These are phyloP conservation scores for Anguilla rostrata DNA, from an alignment of 2,113 vertebrate species.

Conservation along the genomic window DNA sequence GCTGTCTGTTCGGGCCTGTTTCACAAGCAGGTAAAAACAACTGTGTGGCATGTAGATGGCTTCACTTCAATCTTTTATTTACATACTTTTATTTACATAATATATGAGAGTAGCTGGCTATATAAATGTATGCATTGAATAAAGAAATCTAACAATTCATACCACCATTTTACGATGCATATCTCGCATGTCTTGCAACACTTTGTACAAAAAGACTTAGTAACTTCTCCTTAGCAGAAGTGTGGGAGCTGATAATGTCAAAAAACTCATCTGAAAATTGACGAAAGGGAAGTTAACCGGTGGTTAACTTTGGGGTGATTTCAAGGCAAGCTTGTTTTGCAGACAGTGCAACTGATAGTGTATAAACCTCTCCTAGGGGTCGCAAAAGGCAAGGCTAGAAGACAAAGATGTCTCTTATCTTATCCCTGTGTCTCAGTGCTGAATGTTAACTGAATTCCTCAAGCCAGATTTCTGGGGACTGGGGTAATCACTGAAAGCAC, in stretches of 20 bases:
- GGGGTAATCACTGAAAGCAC: conserved; percentile 20
- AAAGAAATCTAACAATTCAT: too few relatives aligned
- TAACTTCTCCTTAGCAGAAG: not conserved
- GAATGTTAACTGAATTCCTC: conserved; percentile 21
- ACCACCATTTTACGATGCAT: not conserved
- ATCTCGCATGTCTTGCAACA: not conserved
- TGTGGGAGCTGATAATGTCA: not conserved
- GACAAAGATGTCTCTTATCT: conserved; percentile 19
- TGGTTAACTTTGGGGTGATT: conserved; percentile 5
- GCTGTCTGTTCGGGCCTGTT: not conserved
- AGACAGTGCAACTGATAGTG: not conserved
- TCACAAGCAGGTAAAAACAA: not conserved
- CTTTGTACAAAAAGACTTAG: not conserved
- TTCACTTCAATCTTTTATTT: too few relatives aligned
- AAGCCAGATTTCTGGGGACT: not conserved
- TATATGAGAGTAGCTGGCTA: too few relatives aligned
- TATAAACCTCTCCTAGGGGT: conserved; percentile 23
- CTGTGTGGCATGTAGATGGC: not conserved
- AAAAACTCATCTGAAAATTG: not conserved
- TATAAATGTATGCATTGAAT: not conserved
- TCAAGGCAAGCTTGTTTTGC: not conserved
- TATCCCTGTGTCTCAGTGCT: not conserved
- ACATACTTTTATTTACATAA: not conserved
- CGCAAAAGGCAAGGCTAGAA: not conserved
- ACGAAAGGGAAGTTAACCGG: not conserved